phyloP scores from a whole-genome alignment of 1,140 invertebrate genomes.

The Mesaphorura yosii region DNA sequence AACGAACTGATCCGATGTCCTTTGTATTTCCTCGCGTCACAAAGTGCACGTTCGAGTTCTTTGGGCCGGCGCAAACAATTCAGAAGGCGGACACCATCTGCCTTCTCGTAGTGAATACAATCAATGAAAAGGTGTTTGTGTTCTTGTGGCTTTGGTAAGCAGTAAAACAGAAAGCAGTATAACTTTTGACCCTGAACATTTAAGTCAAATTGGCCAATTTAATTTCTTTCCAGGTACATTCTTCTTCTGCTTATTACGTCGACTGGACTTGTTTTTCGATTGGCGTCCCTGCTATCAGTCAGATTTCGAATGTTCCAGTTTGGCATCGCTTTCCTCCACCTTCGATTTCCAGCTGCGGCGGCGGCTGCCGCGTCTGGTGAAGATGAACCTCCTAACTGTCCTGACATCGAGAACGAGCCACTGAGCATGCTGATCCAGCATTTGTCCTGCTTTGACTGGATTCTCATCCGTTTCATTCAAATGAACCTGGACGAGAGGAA shows the following conservation, averaged over 20 bases:
- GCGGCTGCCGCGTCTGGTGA: neutral
- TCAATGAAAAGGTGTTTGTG: conserved; percentile 39
- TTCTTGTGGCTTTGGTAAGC: conserved; percentile 39
- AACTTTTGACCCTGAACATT: neutral
- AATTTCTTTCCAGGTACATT: neutral
- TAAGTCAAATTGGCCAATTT: neutral
- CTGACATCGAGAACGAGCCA: neutral
- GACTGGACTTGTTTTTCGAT: neutral
- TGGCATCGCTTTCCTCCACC: too few relatives aligned
- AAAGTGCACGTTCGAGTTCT: conserved; percentile 34
- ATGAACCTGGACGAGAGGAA: neutral
- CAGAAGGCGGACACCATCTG: conserved; percentile 35
- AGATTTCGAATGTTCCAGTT: too few relatives aligned
- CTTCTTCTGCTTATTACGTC: neutral
- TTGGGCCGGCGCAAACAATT: conserved; percentile 16
- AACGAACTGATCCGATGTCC: conserved; percentile 34
- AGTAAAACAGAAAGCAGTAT: neutral
- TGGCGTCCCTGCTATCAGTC: neutral
- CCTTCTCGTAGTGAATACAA: conserved; percentile 38
- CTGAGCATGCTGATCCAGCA: neutral
- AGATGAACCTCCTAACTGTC: neutral
- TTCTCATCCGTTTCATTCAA: neutral
- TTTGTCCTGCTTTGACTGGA: too few relatives aligned
- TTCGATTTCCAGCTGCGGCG: neutral
- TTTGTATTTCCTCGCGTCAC: conserved; percentile 34